Conservation (phyloP, 2,113 vertebrate species). For the Clarias gariepinus region DNA sequence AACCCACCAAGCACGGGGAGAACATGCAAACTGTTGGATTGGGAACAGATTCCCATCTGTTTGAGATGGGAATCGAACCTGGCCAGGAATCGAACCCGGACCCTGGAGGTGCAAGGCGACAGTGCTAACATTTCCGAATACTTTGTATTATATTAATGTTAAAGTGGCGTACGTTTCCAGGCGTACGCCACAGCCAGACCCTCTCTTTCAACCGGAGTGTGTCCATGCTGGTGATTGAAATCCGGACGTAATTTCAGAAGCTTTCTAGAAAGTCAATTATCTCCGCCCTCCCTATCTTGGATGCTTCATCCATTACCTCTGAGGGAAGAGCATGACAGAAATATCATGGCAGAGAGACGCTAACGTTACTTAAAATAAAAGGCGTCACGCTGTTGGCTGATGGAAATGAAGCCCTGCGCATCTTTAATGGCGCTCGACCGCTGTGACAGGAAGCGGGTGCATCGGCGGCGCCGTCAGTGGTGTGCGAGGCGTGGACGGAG, state of each 20-base stretch:
- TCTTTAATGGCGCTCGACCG: constrained; percentile 78
- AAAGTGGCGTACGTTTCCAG: neutral
- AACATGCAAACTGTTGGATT: no score
- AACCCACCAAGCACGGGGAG: no score
- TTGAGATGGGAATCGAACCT: no score
- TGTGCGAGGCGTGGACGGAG: constrained; percentile 35
- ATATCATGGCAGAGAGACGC: constrained; percentile 81
- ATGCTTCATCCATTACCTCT: constrained; percentile 90
- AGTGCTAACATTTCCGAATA: neutral
- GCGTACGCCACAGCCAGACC: neutral
- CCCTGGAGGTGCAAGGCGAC: no score
- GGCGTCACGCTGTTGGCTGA: constrained; percentile 86
- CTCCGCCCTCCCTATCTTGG: constrained; percentile 73
- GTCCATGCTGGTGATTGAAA: constrained; percentile 43
- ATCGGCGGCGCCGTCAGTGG: constrained; percentile 12
- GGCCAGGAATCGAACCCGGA: no score
- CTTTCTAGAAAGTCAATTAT: constrained; percentile 89
- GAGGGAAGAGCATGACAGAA: constrained; percentile 83
- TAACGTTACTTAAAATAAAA: constrained; percentile 89
- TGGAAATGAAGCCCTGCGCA: constrained; percentile 86
- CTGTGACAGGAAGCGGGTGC: constrained; percentile 85
- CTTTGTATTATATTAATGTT: neutral
- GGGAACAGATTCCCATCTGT: no score
- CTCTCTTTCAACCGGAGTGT: neutral
- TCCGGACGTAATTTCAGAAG: constrained; percentile 81